These are phyloP conservation scores for Hemibagrus wyckioides DNA, from an alignment of 2,113 vertebrate genomes.

Conservation along the genomic window DNA sequence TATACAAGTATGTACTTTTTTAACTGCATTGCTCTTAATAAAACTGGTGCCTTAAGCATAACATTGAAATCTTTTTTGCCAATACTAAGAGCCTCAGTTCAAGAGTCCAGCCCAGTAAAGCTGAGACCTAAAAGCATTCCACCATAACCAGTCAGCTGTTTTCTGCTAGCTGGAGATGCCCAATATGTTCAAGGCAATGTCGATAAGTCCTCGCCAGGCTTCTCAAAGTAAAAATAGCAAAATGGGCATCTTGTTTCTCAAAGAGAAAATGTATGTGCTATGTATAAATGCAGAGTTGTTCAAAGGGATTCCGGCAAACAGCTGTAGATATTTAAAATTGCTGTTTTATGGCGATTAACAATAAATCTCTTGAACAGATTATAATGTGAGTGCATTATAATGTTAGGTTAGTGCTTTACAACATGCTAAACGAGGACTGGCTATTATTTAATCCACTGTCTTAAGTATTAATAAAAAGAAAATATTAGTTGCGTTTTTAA, in stretches of 20 bases:
- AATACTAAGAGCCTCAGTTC: neutral
- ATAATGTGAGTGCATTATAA: neutral
- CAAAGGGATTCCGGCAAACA: slow-evolving; percentile 25
- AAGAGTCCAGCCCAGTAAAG: neutral
- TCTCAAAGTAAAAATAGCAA: slow-evolving; percentile 21
- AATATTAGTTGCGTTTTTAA: neutral
- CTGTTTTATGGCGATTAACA: neutral
- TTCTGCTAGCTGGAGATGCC: neutral
- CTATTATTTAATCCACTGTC: neutral
- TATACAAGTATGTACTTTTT: neutral
- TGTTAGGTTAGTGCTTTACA: neutral
- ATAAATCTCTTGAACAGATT: neutral
- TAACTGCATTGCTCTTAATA: neutral
- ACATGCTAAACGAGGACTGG: neutral
- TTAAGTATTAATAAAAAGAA: neutral
- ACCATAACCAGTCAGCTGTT: neutral
- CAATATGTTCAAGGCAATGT: neutral
- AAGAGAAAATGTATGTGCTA: neutral
- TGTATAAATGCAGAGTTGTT: neutral
- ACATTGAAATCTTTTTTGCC: neutral
- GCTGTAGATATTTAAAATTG: neutral
- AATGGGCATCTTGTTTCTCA: neutral
- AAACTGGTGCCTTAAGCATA: neutral
- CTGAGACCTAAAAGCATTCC: neutral
- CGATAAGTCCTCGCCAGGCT: neutral